Evolutionary conservation across 2,113 vertebrate species (phyloP), one percentile per base, ranked within the genome.

Genomic region (Prionailurus viverrinus): DNA sequence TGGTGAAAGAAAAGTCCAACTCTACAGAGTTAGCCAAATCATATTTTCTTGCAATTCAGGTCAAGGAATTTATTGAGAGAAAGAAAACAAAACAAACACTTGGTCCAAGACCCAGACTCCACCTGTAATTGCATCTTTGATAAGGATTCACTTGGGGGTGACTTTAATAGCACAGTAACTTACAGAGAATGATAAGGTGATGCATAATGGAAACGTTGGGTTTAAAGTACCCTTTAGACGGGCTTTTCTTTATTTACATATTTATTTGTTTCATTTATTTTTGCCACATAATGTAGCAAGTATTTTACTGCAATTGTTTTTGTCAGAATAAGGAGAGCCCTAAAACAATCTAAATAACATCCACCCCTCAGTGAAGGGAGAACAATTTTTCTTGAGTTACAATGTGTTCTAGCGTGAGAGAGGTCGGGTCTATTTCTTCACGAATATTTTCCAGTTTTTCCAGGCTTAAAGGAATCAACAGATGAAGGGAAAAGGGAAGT

Each of bases 301-400:
- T 33, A 85, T 71, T 97, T 91, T 61, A 80, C 90, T 81, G 45
- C 48, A 80, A 86, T 36, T 88, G 23, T 81, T 89, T 93, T 97
- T 73, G 29, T 36, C 48, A 39, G 19, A 84, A 92, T 27, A 93
- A 95, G 95, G 10, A 55, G 11, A 58, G 36, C 16, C n/a, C 82
- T 89, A 23, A 53, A 53, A 65, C 4, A 21, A 31, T 91, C 92
- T 86, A 84, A 86, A 48, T 33, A 82, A 88, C 0, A 84, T 14
- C 33, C 0, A 23, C 8, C 41, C 53, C 13, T 58, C 51, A 55
- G 12, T 71, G 29, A 84, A 87, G 10, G 53, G 92, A 84, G 76
- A 92, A 68, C 5, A 2, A 19, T 94, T 45, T 94, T 94, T 79
- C 88, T 97, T 65, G 81, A 98, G 36, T 39, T 16, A 1, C 4